Evolutionary conservation across 1,140 invertebrate species (phyloP), one percentile per base, ranked within the genome.

Genomic region (Penaeus japonicus): DNA sequence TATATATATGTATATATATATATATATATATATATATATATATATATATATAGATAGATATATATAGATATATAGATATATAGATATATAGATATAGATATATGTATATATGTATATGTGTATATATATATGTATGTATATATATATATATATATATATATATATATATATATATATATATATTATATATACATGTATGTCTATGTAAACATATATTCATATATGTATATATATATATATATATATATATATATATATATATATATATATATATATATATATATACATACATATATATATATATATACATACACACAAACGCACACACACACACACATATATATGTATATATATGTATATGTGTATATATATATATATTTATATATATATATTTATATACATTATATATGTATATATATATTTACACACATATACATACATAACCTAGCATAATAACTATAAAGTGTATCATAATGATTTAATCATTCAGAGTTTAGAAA

Each of bases 311-410:
- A 65, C 27, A 65, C 27, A 65, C 27, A 62, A 57, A 62, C 59
- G 35, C 59, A 62, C 62, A 17, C 30, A 27, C n/a, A 65, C 22
- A 65, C 30, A 18, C 27, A 15, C 27, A 15, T 65, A 15, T 65
- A 65, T 70, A 70, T 70, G 5, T 70, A 70, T 70, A 24, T 70
- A 70, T 70, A 5, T 70, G 5, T 70, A 5, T 73, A 73, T 27
- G 20, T 73, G 32, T 83, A 65, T 83, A 83, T 83, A 83, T 83
- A 65, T 83, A 83, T 65, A 65, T 83, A 65, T 65, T 65, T 83
- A 65, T 83, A 47, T 65, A 47, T 83, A 47, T 83, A 32, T 83
- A 47, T 65, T 0, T 83, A 22, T 70, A 27, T 70, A 27, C 22
- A 4, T 2, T 65, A 65, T 27, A 47, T 83, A 65, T 65, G 39